Conservation (phyloP, 2,888 invertebrate genomes). For the Hololepta plana region DNA sequence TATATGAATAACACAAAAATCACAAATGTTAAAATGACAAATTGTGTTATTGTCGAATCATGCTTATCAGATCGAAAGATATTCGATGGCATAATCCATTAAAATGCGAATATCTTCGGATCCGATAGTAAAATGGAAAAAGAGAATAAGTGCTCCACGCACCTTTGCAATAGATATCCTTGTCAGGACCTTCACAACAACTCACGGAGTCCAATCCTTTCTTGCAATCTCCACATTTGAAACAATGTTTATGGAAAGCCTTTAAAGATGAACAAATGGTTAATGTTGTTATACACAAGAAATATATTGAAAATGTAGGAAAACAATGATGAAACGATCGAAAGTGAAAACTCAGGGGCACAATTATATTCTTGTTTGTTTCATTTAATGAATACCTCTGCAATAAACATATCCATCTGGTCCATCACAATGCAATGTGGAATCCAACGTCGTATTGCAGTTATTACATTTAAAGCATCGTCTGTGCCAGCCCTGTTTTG, state of each 20-base stretch:
- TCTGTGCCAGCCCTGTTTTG: conserved; percentile 65
- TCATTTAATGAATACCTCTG: too few relatives aligned
- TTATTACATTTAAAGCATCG: conserved; percentile 77
- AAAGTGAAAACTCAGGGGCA: conserved; percentile 15
- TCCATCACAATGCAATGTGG: conserved; percentile 80
- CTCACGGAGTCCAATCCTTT: conserved; percentile 81
- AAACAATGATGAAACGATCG: too few relatives aligned
- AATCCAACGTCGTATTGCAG: conserved; percentile 73
- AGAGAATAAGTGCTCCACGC: conserved; percentile 25
- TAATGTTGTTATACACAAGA: too few relatives aligned
- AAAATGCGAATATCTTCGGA: too few relatives aligned
- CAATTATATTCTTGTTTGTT: conserved; percentile 17
- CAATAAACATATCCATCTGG: conserved; percentile 85
- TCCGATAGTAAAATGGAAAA: conserved; percentile 2
- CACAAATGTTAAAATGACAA: too few relatives aligned
- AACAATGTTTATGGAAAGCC: conserved; percentile 87
- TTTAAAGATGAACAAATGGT: conserved; percentile 32
- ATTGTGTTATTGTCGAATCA: conserved; percentile 1
- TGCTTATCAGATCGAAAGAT: not conserved
- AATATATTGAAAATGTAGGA: too few relatives aligned
- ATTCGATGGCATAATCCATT: conserved; percentile 1
- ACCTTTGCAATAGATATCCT: conserved; percentile 96
- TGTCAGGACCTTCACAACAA: conserved; percentile 87
- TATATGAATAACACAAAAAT: too few relatives aligned
- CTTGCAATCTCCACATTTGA: conserved; percentile 75